A percentile compares a stretch with the other conserved stretches of the same genome.
Conservation (phyloP, 2,888 invertebrate genomes). For the Osmoderma eremita region DNA sequence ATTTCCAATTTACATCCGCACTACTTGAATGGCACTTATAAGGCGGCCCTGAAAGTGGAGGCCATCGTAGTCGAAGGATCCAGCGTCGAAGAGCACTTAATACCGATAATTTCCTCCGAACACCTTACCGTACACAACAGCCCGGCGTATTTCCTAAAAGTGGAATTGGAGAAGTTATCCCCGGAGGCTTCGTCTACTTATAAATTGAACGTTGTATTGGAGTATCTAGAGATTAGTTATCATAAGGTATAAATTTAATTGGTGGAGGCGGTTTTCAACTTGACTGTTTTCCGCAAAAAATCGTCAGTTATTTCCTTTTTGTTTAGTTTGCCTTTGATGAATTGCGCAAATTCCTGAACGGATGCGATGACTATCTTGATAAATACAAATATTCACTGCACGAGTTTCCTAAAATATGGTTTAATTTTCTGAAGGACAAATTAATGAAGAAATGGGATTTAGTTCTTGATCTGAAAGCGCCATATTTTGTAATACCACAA, state of each 20-base stretch:
- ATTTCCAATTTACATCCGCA: slow-evolving; percentile 57
- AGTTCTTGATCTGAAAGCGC: slow-evolving; percentile 80
- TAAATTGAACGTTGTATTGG: slow-evolving; percentile 73
- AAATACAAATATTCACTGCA: slow-evolving; percentile 33
- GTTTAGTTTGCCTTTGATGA: slow-evolving; percentile 78
- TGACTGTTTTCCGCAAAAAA: neutral
- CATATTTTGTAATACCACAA: slow-evolving; percentile 80
- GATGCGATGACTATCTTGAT: slow-evolving; percentile 11
- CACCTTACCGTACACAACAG: slow-evolving; percentile 69
- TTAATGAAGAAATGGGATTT: slow-evolving; percentile 63
- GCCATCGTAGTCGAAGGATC: slow-evolving; percentile 81
- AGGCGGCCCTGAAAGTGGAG: slow-evolving; percentile 67
- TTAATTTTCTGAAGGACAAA: slow-evolving; percentile 51
- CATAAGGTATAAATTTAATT: slow-evolving; percentile 70
- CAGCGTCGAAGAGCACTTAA: slow-evolving; percentile 76
- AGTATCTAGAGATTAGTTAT: slow-evolving; percentile 80
- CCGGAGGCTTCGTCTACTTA: slow-evolving; percentile 73
- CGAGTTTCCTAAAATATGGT: slow-evolving; percentile 47
- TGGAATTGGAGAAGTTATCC: slow-evolving; percentile 80
- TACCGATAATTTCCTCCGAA: slow-evolving; percentile 74
- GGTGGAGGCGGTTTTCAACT: too few relatives aligned
- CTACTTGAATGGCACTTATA: slow-evolving; percentile 51
- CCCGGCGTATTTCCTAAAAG: slow-evolving; percentile 75
- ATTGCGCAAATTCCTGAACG: slow-evolving; percentile 44
- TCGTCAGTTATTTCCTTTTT: slow-evolving; percentile 25